A percentile compares a stretch with the other conserved stretches of the same genome.
Evolutionary conservation across 2,888 invertebrate species (phyloP).

Genomic region (Aricia artaxerxes): DNA sequence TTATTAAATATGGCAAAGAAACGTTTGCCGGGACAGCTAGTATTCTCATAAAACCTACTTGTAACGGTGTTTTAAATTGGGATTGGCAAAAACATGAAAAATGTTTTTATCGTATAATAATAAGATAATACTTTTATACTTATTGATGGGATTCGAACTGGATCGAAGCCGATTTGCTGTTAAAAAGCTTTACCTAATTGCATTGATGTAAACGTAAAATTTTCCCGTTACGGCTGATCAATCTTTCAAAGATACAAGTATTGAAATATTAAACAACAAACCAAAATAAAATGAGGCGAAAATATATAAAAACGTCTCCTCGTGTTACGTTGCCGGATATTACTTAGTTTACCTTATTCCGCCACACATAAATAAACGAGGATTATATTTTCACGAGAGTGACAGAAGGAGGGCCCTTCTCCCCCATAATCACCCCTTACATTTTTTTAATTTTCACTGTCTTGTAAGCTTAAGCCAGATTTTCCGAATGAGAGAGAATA

Average conservation of each 20-base stretch:
- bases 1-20: no score
- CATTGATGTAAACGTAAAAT: neutral
- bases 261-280: conserved; percentile 5
- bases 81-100: no score
- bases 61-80: no score
- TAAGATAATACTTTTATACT: no score
- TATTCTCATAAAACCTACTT: no score
- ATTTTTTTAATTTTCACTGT: conserved; percentile 13
- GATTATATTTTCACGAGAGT: conserved; percentile 29
- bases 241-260: neutral
- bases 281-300: neutral
- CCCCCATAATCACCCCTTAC: conserved; percentile 22
- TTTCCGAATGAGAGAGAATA: neutral
- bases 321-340: neutral
- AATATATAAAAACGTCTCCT: conserved; percentile 2
- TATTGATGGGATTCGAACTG: no score
- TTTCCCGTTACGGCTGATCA: neutral
- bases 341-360: conserved; percentile 28
- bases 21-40: no score
- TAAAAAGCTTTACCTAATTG: no score
- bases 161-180: no score
- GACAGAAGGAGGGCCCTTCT: conserved; percentile 13
- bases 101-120: no score
- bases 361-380: conserved; percentile 8
- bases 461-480: conserved; percentile 5